Conservation (phyloP, 2,888 invertebrate species). For the Thalpophila matura region DNA sequence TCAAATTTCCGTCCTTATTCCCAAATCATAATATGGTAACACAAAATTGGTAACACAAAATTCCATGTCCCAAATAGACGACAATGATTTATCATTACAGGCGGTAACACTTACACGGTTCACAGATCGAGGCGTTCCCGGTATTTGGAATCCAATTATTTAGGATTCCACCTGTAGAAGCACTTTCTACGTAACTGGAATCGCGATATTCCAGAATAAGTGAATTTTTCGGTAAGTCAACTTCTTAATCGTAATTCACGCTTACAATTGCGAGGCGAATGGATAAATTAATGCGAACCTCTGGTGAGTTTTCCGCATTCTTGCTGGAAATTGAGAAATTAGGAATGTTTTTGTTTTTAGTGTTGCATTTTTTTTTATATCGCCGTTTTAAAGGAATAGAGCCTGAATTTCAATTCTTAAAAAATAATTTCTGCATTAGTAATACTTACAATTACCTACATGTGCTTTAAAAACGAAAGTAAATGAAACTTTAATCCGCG, state of each 20-base stretch:
- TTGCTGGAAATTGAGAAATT: slow-evolving; percentile 32
- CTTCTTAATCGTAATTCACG: slow-evolving; percentile 51
- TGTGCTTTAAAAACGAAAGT: too few relatives aligned
- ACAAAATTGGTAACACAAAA: slow-evolving; percentile 48
- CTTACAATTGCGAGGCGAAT: slow-evolving; percentile 40
- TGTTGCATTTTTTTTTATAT: neutral
- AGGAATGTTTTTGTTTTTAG: slow-evolving; percentile 27
- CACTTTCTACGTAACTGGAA: slow-evolving; percentile 24
- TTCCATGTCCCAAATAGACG: slow-evolving; percentile 50
- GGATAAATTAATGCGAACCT: slow-evolving; percentile 43
- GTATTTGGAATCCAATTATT: slow-evolving; percentile 82
- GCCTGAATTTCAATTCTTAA: too few relatives aligned
- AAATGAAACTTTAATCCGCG: too few relatives aligned
- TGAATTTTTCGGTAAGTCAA: slow-evolving; percentile 56
- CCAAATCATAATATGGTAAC: slow-evolving; percentile 44
- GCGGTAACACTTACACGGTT: slow-evolving; percentile 62
- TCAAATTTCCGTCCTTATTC: slow-evolving; percentile 24
- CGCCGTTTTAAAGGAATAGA: too few relatives aligned
- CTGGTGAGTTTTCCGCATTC: slow-evolving; percentile 32
- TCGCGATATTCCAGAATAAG: slow-evolving; percentile 46
- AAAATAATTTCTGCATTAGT: neutral
- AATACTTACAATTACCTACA: too few relatives aligned
- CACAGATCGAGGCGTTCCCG: slow-evolving; percentile 64
- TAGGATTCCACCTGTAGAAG: slow-evolving; percentile 62
- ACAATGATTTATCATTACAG: slow-evolving; percentile 76